These are phyloP conservation scores for Sebastes kiyomatsui DNA, from an alignment of 2,797 vertebrate species.

Conservation along the genomic window DNA sequence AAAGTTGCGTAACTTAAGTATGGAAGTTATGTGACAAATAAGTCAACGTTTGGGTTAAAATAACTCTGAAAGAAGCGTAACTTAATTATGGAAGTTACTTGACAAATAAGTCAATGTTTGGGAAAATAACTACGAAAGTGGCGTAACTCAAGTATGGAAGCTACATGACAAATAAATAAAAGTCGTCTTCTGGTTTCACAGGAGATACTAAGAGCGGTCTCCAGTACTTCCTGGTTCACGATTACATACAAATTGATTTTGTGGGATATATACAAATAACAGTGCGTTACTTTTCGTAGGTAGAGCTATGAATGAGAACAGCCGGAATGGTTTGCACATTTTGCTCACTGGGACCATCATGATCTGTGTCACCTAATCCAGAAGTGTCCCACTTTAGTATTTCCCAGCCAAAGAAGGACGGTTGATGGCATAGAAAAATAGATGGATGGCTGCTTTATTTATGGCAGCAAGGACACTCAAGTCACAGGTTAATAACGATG, in stretches of 20 bases:
- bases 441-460: constrained; percentile 19
- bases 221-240: neutral
- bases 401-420: neutral
- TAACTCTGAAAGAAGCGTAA: too few relatives aligned
- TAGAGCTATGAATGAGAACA: neutral
- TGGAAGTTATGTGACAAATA: too few relatives aligned
- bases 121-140: too few relatives aligned
- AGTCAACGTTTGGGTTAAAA: too few relatives aligned
- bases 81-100: too few relatives aligned
- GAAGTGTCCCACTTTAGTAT: neutral
- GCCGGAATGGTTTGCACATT: neutral
- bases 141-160: too few relatives aligned
- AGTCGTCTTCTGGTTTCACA: neutral
- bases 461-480: constrained; percentile 1
- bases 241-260: neutral
- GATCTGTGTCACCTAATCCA: neutral
- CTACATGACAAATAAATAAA: too few relatives aligned
- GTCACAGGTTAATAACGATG: constrained; percentile 5
- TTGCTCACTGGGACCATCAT: neutral
- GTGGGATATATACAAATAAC: neutral
- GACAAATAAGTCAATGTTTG: too few relatives aligned
- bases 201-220: neutral
- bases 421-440: neutral
- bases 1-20: too few relatives aligned
- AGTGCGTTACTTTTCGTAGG: neutral